phyloP scores from a whole-genome alignment of 2,888 invertebrate genomes.

The Candidula unifasciata region DNA sequence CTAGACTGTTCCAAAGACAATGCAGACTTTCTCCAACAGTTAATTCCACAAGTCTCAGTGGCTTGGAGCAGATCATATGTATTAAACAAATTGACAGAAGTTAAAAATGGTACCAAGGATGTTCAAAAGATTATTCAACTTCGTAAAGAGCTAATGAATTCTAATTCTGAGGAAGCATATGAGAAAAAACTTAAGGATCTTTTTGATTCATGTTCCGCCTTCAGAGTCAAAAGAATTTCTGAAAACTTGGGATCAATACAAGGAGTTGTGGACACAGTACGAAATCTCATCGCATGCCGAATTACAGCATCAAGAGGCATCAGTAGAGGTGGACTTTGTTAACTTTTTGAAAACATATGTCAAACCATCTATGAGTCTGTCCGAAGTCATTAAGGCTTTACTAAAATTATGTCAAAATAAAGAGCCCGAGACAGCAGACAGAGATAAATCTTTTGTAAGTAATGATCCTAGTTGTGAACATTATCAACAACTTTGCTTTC shows the following conservation, averaged over 20 bases:
- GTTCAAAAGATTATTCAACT: slow-evolving; percentile 5
- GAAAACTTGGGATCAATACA: slow-evolving; percentile 32
- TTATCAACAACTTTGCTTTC: slow-evolving; percentile 40
- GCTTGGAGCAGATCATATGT: slow-evolving; percentile 45
- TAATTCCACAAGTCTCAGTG: slow-evolving; percentile 37
- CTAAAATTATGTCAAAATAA: slow-evolving; percentile 26
- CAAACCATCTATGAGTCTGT: slow-evolving; percentile 16
- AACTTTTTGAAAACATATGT: slow-evolving; percentile 36
- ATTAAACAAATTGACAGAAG: slow-evolving; percentile 29
- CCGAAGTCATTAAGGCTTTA: slow-evolving; percentile 39
- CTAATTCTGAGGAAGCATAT: slow-evolving; percentile 37
- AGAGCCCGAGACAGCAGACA: not conserved
- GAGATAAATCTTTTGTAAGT: not conserved
- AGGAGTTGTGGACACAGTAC: slow-evolving; percentile 44
- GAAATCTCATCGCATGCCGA: slow-evolving; percentile 31
- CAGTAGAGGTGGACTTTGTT: slow-evolving; percentile 40
- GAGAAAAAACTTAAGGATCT: slow-evolving; percentile 36
- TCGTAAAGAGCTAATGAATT: slow-evolving; percentile 41
- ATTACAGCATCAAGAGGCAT: slow-evolving; percentile 35
- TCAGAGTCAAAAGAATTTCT: slow-evolving; percentile 41
- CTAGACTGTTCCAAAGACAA: slow-evolving; percentile 39
- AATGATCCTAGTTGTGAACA: slow-evolving; percentile 31
- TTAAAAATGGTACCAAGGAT: slow-evolving; percentile 10
- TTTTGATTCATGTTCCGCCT: not conserved
- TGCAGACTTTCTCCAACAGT: slow-evolving; percentile 41